Conservation (phyloP, 2,888 invertebrate genomes). For the Dugesia japonica region DNA sequence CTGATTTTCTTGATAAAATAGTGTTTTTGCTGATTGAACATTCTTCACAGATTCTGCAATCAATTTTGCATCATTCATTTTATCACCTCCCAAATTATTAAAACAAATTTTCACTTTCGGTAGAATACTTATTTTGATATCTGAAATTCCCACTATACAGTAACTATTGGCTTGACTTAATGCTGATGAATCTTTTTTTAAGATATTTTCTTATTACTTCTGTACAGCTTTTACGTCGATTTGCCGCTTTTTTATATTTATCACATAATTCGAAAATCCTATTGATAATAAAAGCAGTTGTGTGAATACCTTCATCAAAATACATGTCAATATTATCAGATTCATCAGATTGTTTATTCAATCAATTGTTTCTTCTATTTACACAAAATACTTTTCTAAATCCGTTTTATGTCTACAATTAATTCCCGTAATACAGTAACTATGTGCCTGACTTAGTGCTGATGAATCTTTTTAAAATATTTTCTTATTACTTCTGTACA, state of each 20-base stretch:
- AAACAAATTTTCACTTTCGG: conserved; percentile 17
- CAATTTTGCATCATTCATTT: not conserved
- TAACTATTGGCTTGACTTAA: too few species aligned
- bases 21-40: not conserved
- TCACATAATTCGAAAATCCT: conserved; percentile 56
- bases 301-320: conserved; percentile 57
- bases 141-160: not conserved
- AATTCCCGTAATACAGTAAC: not conserved
- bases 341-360: conserved; percentile 88
- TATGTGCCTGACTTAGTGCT: not conserved
- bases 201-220: conserved; percentile 61
- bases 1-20: too few species aligned
- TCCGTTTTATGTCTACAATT: conserved; percentile 37
- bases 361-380: conserved; percentile 77
- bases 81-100: conserved; percentile 20
- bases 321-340: conserved; percentile 60
- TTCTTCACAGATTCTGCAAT: conserved; percentile 22
- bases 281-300: conserved; percentile 53
- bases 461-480: not conserved
- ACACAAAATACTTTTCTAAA: conserved; percentile 52
- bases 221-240: conserved; percentile 63
- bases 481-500: too few species aligned
- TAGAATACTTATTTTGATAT: not conserved
- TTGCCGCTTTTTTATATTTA: conserved; percentile 54
- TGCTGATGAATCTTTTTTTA: too few species aligned